Evolutionary conservation across 2,113 vertebrate genomes (phyloP), one percentile per base, ranked within the genome.

Genomic region (Aix galericulata): DNA sequence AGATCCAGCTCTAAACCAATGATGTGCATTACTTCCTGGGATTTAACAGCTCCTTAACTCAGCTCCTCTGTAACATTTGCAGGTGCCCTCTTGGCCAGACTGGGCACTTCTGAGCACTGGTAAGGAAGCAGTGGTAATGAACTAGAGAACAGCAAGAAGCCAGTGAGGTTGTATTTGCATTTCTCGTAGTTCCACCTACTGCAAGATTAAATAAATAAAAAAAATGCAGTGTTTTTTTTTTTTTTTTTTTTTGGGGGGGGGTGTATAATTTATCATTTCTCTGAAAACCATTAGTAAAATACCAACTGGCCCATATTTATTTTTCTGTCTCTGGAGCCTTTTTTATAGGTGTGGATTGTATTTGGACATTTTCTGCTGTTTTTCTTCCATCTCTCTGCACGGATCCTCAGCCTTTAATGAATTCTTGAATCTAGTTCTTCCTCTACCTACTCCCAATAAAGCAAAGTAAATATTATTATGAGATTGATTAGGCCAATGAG

Each of bases 391-490:
- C 29, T 64, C 25, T 71, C 34, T 50, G 11, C 32, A 16, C 46
- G 69, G 23, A 22, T 79, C 10, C 2, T 3, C 29, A 73, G 5
- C 5, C 23, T 83, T 55, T 29, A 11, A 25, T 7, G 4, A 86
- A 38, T 38, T 82, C 55, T 58, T 42, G 25, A 42, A 92, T 76
- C 27, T 50, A 59, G 22, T 48, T 48, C 46, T 48, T 48, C 46
- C 20, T 76, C 27, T 50, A 55, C 68, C 25, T 55, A 71, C 8
- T 21, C 12, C 44, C 11, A 50, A 56, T 22, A 44, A 76, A 42
- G 4, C 8, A 16, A 0, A 21, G 8, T 0, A 81, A 11, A 36
- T 34, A 0, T 8, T 44, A 21, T 3, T 56, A 34, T 42, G 16
- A 89, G 7, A 36, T 2, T 42, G 9, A 40, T 60, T 25, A 74